A percentile compares a stretch with the other conserved stretches of the same genome.
Evolutionary conservation across 1,140 invertebrate species (phyloP).

Genomic region (Anastrepha ludens): DNA sequence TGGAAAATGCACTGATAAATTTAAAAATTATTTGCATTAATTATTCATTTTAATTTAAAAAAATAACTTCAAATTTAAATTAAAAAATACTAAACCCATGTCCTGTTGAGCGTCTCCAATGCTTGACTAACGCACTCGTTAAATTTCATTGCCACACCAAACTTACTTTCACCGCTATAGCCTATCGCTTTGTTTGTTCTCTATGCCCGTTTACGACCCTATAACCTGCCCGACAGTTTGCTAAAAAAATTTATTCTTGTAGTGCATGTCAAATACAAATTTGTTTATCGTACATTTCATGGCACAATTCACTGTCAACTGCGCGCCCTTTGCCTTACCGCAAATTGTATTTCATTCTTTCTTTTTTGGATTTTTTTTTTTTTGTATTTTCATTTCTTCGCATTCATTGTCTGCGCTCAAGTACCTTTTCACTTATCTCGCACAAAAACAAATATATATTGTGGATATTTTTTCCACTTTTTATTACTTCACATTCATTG

Average conservation of each 20-base stretch:
- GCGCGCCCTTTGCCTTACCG: background rate
- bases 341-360: background rate
- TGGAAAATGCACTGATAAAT: too few species aligned
- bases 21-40: too few species aligned
- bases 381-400: too few species aligned
- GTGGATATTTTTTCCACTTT: background rate
- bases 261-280: slow-evolving; percentile 12
- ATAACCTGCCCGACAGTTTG: background rate
- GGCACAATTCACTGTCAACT: background rate
- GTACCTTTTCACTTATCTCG: background rate
- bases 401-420: background rate
- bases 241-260: background rate
- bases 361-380: background rate
- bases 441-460: background rate
- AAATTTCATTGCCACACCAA: background rate
- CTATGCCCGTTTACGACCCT: background rate
- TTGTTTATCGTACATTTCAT: background rate
- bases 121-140: background rate
- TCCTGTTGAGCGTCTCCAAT: background rate
- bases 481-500: slow-evolving; percentile 22
- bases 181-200: too few species aligned
- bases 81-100: too few species aligned
- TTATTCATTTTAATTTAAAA: too few species aligned
- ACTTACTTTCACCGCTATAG: background rate
- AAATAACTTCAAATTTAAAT: too few species aligned